Percentiles rank a stretch among this genome's conserved stretches.
Conservation (phyloP, 2,113 vertebrate genomes). For the Muntiacus reevesi region DNA sequence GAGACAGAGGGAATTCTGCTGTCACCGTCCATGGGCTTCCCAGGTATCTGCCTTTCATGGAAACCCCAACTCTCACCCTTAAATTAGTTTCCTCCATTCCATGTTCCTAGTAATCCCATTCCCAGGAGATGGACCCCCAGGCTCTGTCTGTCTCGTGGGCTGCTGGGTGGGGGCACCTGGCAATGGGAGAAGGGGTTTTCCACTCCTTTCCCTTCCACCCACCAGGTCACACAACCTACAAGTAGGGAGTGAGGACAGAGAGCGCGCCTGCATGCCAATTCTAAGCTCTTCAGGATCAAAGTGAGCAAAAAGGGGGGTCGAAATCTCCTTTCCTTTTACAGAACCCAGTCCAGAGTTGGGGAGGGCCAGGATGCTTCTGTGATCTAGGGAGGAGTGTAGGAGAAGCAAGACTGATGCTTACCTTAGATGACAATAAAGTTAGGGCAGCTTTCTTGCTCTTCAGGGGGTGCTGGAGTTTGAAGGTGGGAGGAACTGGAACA, state of each 20-base stretch:
- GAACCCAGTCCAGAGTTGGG: background rate
- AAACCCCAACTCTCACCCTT: background rate
- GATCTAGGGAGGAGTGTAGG: background rate
- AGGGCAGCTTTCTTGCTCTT: background rate
- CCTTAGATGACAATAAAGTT: background rate
- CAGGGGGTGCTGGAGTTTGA: background rate
- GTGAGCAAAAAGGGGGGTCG: constrained; percentile 57
- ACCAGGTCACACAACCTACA: constrained; percentile 56
- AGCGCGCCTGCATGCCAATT: constrained; percentile 71
- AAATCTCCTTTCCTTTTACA: constrained; percentile 1
- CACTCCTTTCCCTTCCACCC: background rate
- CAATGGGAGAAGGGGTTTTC: background rate
- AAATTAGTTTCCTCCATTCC: background rate
- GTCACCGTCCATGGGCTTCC: constrained; percentile 58
- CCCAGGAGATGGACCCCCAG: background rate
- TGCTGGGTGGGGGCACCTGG: background rate
- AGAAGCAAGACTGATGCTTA: background rate
- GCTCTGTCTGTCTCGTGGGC: background rate
- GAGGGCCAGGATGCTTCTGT: background rate
- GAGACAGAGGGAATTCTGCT: constrained; percentile 29
- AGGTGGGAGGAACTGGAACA: background rate
- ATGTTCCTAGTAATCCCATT: background rate
- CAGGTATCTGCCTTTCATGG: constrained; percentile 43
- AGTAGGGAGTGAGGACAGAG: constrained; percentile 59
- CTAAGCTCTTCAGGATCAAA: constrained; percentile 72